A percentile compares a stretch with the other conserved stretches of the same genome.
These are phyloP conservation scores for Rhagium mordax DNA, from an alignment of 2,888 invertebrate species.

Conservation along the genomic window DNA sequence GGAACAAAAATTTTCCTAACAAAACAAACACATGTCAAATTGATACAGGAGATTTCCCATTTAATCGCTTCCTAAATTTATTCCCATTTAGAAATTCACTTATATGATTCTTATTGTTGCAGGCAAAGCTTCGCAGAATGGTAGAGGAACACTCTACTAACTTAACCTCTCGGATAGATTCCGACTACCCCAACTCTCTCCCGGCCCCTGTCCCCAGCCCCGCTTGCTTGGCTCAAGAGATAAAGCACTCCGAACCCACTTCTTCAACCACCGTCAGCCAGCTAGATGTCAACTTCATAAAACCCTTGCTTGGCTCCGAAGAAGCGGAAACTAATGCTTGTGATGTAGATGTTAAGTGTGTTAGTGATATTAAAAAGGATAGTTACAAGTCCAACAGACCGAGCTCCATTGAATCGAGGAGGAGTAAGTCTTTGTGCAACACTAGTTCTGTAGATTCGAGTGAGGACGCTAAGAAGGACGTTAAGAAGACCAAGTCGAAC, in stretches of 20 bases:
- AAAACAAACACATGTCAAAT: no score
- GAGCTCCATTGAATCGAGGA: constrained; percentile 61
- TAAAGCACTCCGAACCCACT: constrained; percentile 57
- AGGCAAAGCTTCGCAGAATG: constrained; percentile 79
- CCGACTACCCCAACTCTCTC: constrained; percentile 65
- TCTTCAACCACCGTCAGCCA: constrained; percentile 54
- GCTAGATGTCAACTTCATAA: constrained; percentile 46
- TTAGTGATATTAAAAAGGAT: constrained; percentile 55
- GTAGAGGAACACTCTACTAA: constrained; percentile 85
- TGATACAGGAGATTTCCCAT: no score
- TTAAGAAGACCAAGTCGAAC: constrained; percentile 64
- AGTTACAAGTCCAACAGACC: constrained; percentile 55
- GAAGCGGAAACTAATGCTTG: constrained; percentile 54
- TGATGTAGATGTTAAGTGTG: constrained; percentile 56
- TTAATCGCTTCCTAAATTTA: no score
- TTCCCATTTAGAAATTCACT: no score
- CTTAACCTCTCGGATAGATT: constrained; percentile 66
- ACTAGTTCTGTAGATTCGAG: constrained; percentile 61
- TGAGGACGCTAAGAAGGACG: constrained; percentile 60
- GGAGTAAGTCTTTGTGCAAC: constrained; percentile 63
- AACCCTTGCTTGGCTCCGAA: constrained; percentile 51
- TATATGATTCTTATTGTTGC: constrained; percentile 42
- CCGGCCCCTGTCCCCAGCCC: constrained; percentile 60
- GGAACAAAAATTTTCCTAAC: no score
- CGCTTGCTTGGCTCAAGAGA: constrained; percentile 57